Percentiles rank a stretch among this genome's conserved stretches.
Conservation (phyloP, 2,888 invertebrate genomes). For the Ecliptopera silaceata region DNA sequence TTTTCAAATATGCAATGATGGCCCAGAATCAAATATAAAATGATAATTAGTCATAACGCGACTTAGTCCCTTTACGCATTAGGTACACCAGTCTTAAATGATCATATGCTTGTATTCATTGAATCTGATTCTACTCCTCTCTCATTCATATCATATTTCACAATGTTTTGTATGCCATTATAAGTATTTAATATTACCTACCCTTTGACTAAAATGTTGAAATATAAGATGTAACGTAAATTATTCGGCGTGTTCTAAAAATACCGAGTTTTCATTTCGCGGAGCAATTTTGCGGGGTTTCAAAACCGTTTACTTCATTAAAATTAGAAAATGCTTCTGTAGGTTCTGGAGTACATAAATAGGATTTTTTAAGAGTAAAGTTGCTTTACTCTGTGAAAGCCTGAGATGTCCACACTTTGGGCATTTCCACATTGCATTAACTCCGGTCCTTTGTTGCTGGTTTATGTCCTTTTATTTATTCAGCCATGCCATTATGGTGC, state of each 20-base stretch:
- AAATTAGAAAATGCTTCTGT: not conserved
- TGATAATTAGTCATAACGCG: too few species aligned
- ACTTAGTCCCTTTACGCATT: too few species aligned
- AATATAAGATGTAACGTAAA: not conserved
- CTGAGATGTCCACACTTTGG: not conserved
- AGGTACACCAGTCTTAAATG: too few species aligned
- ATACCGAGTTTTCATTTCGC: not conserved
- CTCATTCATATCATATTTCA: too few species aligned
- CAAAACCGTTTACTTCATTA: not conserved
- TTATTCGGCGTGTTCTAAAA: not conserved
- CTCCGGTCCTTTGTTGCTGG: slow-evolving; percentile 8
- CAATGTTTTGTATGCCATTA: too few species aligned
- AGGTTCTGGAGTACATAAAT: not conserved
- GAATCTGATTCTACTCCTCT: too few species aligned
- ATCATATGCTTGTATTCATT: too few species aligned
- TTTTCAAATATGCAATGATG: too few species aligned
- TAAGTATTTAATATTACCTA: too few species aligned
- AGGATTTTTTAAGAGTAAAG: not conserved
- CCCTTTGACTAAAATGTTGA: too few species aligned
- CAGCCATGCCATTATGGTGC: slow-evolving; percentile 12
- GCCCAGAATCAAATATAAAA: too few species aligned
- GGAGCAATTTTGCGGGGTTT: not conserved
- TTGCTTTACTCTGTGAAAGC: not conserved
- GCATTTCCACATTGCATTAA: slow-evolving; percentile 19
- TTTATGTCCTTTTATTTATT: slow-evolving; percentile 20